phyloP scores from a whole-genome alignment of 2,888 invertebrate genomes.

The Drosophila pullipes region DNA sequence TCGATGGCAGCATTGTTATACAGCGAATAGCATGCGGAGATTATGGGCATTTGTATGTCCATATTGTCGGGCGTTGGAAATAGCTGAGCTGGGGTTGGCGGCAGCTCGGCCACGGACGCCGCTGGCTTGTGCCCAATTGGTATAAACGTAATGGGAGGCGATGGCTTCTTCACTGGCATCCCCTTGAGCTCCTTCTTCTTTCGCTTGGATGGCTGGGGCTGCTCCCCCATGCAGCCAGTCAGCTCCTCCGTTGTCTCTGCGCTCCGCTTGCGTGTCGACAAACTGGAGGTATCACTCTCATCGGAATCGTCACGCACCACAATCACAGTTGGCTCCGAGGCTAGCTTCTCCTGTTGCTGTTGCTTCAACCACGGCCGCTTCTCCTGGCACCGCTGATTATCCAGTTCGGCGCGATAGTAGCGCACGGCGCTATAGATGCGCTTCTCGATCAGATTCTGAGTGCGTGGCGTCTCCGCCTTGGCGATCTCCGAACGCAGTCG shows the following conservation, averaged over 20 bases:
- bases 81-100: background rate
- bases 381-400: constrained; percentile 54
- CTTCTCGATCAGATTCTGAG: constrained; percentile 61
- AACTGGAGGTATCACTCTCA: constrained; percentile 12
- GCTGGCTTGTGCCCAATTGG: background rate
- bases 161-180: background rate
- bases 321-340: constrained; percentile 34
- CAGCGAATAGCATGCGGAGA: constrained; percentile 78
- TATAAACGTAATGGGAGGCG: background rate
- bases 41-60: constrained; percentile 75
- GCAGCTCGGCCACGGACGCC: background rate
- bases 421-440: constrained; percentile 75
- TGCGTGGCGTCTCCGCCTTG: constrained; percentile 64
- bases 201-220: constrained; percentile 19
- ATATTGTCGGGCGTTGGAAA: constrained; percentile 1
- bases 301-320: constrained; percentile 66
- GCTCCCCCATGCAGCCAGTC: background rate
- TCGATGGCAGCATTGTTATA: constrained; percentile 41
- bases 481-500: constrained; percentile 47
- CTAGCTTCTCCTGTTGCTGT: constrained; percentile 7
- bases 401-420: constrained; percentile 72
- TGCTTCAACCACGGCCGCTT: constrained; percentile 29
- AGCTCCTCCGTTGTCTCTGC: background rate
- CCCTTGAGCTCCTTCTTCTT: background rate
- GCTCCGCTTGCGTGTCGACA: constrained; percentile 1